A percentile compares a stretch with the other conserved stretches of the same genome.
Evolutionary conservation across 2,797 vertebrate genomes (phyloP).

Genomic region (Enteromius radiatus): DNA sequence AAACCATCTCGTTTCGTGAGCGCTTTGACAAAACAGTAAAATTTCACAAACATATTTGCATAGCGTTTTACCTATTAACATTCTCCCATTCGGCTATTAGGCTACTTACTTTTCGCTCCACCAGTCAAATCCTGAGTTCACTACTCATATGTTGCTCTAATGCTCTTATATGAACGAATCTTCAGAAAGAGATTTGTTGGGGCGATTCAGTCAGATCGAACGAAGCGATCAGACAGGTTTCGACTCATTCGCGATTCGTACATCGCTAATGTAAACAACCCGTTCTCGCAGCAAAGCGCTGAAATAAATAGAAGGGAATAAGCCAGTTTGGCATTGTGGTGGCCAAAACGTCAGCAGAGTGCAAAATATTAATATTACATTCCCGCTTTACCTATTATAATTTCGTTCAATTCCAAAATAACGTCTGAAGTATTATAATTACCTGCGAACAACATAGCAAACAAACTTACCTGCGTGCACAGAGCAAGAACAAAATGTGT

Average conservation of each 20-base stretch:
- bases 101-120: neutral
- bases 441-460: neutral
- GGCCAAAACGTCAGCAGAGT: slow-evolving; percentile 30
- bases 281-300: neutral
- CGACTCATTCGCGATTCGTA: neutral
- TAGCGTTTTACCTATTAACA: neutral
- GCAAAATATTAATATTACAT: slow-evolving; percentile 13
- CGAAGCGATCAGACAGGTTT: neutral
- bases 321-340: slow-evolving; percentile 16
- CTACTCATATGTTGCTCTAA: no score
- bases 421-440: neutral
- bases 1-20: neutral
- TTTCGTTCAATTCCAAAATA: neutral
- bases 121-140: neutral
- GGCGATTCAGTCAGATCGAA: slow-evolving; percentile 7
- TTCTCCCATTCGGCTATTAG: neutral
- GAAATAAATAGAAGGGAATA: slow-evolving; percentile 7
- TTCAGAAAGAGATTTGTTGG: neutral
- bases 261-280: neutral
- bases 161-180: neutral
- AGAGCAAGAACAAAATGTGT: slow-evolving; percentile 67
- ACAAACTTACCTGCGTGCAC: slow-evolving; percentile 75
- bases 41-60: neutral
- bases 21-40: neutral
- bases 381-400: neutral